phyloP scores from a whole-genome alignment of 2,797 vertebrate genomes.

The Hippopotamyrus pictus region DNA sequence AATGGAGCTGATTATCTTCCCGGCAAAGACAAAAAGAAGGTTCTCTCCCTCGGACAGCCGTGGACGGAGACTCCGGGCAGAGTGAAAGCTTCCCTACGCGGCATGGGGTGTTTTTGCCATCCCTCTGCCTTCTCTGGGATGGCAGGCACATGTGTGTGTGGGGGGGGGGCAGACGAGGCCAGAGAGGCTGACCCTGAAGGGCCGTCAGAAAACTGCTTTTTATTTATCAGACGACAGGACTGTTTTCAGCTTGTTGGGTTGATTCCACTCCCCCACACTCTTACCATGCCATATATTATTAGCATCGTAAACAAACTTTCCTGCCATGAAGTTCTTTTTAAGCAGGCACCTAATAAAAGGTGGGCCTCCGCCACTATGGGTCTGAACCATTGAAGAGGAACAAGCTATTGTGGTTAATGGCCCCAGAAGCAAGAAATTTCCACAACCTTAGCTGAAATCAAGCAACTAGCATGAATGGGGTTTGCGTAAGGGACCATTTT shows the following conservation, averaged over 20 bases:
- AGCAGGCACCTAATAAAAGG: neutral
- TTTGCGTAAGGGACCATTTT: neutral
- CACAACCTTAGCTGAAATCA: neutral
- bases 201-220: neutral
- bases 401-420: constrained; percentile 13
- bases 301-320: neutral
- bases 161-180: neutral
- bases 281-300: neutral
- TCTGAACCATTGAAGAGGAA: neutral
- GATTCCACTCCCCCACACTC: neutral
- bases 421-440: neutral
- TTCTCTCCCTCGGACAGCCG: neutral
- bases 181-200: neutral
- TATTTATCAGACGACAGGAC: neutral
- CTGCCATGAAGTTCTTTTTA: neutral
- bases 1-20: constrained; percentile 36
- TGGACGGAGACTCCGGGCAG: neutral
- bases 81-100: neutral
- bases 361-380: neutral
- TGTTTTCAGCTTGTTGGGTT: neutral
- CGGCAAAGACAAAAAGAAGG: constrained; percentile 7
- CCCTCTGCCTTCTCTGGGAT: neutral
- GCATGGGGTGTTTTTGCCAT: no score
- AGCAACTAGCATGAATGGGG: neutral
- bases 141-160: constrained; percentile 36